These are phyloP conservation scores for Sebastes reedi DNA, from an alignment of 2,797 vertebrate genomes.

Conservation along the genomic window DNA sequence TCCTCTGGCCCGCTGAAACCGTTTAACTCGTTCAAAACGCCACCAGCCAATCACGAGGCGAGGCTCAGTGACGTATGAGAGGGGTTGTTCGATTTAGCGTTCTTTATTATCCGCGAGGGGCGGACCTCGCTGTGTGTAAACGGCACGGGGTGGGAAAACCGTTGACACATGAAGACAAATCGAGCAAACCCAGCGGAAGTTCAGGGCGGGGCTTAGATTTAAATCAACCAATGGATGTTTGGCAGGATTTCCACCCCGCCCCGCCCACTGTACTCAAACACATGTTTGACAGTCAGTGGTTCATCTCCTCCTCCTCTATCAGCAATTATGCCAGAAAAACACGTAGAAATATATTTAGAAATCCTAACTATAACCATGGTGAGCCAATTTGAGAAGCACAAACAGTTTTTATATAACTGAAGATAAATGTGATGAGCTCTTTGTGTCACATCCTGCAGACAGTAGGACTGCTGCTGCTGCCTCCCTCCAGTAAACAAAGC, in stretches of 20 bases:
- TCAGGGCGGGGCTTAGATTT: slow-evolving; percentile 44
- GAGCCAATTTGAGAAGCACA: not conserved
- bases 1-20: slow-evolving; percentile 67
- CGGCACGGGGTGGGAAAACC: too few relatives aligned
- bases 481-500: not conserved
- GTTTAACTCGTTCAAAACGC: slow-evolving; percentile 67
- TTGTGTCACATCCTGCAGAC: not conserved
- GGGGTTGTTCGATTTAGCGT: accelerated
- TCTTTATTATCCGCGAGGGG: accelerated
- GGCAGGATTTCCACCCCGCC: not conserved
- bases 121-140: not conserved
- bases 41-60: slow-evolving; percentile 56
- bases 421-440: not conserved
- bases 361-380: not conserved
- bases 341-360: not conserved
- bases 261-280: not conserved
- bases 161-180: not conserved
- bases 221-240: slow-evolving; percentile 56
- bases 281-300: not conserved
- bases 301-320: not conserved
- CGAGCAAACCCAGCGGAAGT: not conserved
- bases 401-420: too few relatives aligned
- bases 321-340: not conserved
- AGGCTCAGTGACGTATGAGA: accelerated
- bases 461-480: not conserved